phyloP scores from a whole-genome alignment of 2,113 vertebrate genomes.

The Tetrao urogallus region DNA sequence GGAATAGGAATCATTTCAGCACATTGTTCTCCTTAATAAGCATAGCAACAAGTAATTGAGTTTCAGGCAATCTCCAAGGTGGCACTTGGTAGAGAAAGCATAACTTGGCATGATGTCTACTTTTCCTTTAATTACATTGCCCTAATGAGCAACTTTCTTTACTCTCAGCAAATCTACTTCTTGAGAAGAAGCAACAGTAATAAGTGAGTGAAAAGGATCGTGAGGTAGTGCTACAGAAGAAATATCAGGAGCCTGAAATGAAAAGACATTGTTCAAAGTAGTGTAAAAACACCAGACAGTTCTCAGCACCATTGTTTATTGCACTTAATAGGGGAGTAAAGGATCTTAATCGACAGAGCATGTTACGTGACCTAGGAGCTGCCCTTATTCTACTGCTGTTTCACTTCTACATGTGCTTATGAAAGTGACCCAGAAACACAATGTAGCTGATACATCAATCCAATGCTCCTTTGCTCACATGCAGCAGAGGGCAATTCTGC shows the following conservation, averaged over 20 bases:
- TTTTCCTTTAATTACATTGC: constrained; percentile 76
- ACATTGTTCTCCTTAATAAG: constrained; percentile 75
- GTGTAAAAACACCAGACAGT: not conserved
- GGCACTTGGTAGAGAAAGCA: constrained; percentile 61
- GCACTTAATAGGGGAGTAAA: not conserved
- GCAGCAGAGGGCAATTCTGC: not conserved
- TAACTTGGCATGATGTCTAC: constrained; percentile 67
- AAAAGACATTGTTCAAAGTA: constrained; percentile 2
- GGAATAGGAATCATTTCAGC: constrained; percentile 61
- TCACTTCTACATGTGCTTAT: not conserved
- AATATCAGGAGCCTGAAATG: not conserved
- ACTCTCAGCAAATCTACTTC: constrained; percentile 62
- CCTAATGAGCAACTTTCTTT: constrained; percentile 68
- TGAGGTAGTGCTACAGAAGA: not conserved
- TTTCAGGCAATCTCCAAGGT: constrained; percentile 76
- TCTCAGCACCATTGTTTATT: not conserved
- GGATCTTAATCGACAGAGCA: not conserved
- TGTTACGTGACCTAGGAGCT: not conserved
- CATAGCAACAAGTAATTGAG: constrained; percentile 73
- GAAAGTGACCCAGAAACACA: not conserved
- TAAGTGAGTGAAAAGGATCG: constrained; percentile 33
- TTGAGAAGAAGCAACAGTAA: constrained; percentile 63
- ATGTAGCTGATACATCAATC: constrained; percentile 8
- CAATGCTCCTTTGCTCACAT: not conserved
- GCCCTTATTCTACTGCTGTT: not conserved